Base-by-base conservation (phyloP, 2,113 vertebrate genomes). In the Zosterops pallidus region DNA sequence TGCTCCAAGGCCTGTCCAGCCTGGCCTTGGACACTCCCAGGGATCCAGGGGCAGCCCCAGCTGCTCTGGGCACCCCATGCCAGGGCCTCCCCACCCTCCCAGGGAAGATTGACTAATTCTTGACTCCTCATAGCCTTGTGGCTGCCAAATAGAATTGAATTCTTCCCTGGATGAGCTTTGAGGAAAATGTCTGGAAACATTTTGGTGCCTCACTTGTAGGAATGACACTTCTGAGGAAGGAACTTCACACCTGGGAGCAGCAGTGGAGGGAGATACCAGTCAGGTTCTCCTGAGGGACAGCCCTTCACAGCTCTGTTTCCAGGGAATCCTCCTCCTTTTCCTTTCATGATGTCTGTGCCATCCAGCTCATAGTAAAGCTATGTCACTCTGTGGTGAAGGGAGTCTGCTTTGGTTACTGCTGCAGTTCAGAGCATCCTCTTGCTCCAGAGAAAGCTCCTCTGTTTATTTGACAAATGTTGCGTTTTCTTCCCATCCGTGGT, bases 1-100 rank as follows among this genome's bases (percentile, higher is more conserved):
- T 9, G 63, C 29, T 68, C 69, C 68, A 1, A 37, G 10, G 8
- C 26, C 37, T 0, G 0, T 37, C 60, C 86, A 55, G 0, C 46
- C 47, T 83, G 71, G 42, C 25, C 56, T 37, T 4, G 79, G 56
- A 0, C 87, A 62, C 41, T 90, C 0, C 55, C 71, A 63, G 55
- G 41, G 63, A 26, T 69, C 21, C 71, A 76, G 79, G 78, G 63
- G 29, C 86, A 82, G 53, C 53, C 78, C 2, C 70, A 41, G 87
- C 35, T 69, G 2, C 70, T 49, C 70, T 76, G 79, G 70, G 55
- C 29, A 63, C 0, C 23, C 71, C 56, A 55, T 31, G 70, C 62
- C 70, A 55, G 47, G 28, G 19, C 46, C 44, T 68, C 0, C 5
- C 16, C 55, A 13, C 21, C 47, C 41, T 90, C 10, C 0, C 41